phyloP scores from a whole-genome alignment of 2,888 invertebrate genomes.

The Neocrepidodera transversa region DNA sequence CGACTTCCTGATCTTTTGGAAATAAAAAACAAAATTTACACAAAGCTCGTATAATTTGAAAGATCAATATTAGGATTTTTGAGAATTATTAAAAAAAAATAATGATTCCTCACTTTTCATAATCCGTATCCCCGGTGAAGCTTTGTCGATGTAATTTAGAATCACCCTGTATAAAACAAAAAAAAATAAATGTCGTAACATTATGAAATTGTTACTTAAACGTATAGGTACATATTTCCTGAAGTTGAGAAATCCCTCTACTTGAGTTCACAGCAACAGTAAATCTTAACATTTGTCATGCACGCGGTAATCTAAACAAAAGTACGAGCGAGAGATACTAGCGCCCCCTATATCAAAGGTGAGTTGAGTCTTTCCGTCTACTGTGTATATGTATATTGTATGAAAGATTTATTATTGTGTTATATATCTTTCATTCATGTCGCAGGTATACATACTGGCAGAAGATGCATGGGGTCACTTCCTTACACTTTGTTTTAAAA shows the following conservation, averaged over 20 bases:
- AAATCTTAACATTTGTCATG: constrained; percentile 48
- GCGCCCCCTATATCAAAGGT: constrained; percentile 45
- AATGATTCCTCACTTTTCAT: too few relatives aligned
- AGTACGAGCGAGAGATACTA: constrained; percentile 40
- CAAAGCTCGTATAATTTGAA: too few relatives aligned
- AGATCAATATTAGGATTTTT: too few relatives aligned
- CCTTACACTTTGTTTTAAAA: background rate
- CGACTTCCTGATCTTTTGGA: too few relatives aligned
- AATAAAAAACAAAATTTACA: too few relatives aligned
- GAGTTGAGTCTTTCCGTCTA: constrained; percentile 42
- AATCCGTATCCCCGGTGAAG: too few relatives aligned
- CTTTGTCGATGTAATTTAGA: too few relatives aligned
- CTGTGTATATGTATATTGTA: constrained; percentile 24
- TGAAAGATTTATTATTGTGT: constrained; percentile 29
- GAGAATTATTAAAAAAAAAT: too few relatives aligned
- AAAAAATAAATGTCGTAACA: too few relatives aligned
- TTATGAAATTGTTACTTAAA: too few relatives aligned
- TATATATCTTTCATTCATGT: constrained; percentile 25
- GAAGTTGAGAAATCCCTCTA: constrained; percentile 6
- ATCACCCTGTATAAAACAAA: too few relatives aligned
- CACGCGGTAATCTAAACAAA: constrained; percentile 48
- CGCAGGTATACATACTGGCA: constrained; percentile 12
- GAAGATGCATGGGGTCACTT: constrained; percentile 25
- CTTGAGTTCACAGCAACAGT: constrained; percentile 33
- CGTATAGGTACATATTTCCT: constrained; percentile 12